These are phyloP conservation scores for Dromiciops gliroides DNA, from an alignment of 2,113 vertebrate genomes.

Conservation along the genomic window DNA sequence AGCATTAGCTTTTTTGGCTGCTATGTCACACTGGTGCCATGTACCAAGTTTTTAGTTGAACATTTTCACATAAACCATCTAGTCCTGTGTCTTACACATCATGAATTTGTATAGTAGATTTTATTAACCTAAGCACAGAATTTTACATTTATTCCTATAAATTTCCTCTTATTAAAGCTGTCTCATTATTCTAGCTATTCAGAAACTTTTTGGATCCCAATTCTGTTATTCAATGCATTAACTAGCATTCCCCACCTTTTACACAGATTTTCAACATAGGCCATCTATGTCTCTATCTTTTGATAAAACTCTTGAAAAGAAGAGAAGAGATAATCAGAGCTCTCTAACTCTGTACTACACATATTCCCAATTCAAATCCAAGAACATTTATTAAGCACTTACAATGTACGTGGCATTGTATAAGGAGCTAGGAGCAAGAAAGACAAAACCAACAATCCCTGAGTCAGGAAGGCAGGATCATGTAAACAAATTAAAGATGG, in stretches of 20 bases:
- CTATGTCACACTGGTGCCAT: not conserved
- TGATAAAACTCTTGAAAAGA: not conserved
- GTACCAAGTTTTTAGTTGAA: not conserved
- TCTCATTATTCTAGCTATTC: not conserved
- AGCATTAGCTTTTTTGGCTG: not conserved
- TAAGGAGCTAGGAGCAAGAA: not conserved
- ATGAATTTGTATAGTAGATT: not conserved
- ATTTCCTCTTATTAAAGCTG: not conserved
- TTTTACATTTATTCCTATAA: not conserved
- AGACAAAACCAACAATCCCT: not conserved
- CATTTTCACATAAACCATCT: not conserved
- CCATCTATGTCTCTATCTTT: not conserved
- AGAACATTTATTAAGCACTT: not conserved
- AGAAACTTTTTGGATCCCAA: not conserved
- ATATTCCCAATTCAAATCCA: not conserved
- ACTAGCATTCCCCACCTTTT: not conserved
- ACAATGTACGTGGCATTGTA: not conserved
- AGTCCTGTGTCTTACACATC: not conserved
- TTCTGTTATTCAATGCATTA: not conserved
- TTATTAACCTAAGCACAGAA: not conserved
- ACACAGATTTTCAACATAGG: not conserved
- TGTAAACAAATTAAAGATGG: not conserved
- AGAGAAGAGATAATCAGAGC: not conserved
- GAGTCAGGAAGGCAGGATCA: not conserved
- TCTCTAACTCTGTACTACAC: not conserved